Base-by-base conservation (phyloP, 2,797 vertebrate species). In the Sylvilagus floridanus region DNA sequence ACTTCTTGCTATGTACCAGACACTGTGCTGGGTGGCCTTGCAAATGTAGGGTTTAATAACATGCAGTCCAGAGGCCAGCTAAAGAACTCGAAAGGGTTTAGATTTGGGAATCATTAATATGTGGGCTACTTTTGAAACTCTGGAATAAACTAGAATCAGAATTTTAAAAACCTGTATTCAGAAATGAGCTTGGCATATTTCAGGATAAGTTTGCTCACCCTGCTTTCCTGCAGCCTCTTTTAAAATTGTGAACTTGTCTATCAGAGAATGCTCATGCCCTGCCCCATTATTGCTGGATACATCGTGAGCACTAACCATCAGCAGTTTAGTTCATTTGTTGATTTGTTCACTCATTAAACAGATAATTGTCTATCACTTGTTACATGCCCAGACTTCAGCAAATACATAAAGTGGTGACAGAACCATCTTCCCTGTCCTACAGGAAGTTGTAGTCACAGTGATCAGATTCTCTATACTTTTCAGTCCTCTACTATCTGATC, bases 111-210 rank as follows among this genome's bases (percentile, higher is more conserved):
- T 88, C 78, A 68, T 90, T 88, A 73, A 35, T 65, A n/a, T 69
- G 42, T 65, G 35, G 50, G 22, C 83, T 65, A 63, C 35, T 78
- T 82, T 54, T 83, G 54, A 90, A 92, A 88, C 42, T 47, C 24
- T 85, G 26, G 2, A 92, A 79, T 66, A 93, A 96, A 81, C 32
- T 82, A 83, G 84, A 96, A 93, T 85, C 28, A 79, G 28, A 75
- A 65, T 17, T 86, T 91, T 73, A 62, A 81, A 86, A 72, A 65
- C 16, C 10, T 69, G 1, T 85, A 35, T 92, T 93, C 8, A 79
- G 66, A 90, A 79, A 14, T 72, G 54, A 93, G 50, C 22, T 81
- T 91, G 50, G 42, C 73, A 50, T 94, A 26, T 84, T 91, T 91
- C 30, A 26, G n/a, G 17, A 4, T 88, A 91, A 68, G 5, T n/a